Evolutionary conservation across 2,113 vertebrate genomes (phyloP), one percentile per base, ranked within the genome.

Genomic region (Oplegnathus fasciatus): DNA sequence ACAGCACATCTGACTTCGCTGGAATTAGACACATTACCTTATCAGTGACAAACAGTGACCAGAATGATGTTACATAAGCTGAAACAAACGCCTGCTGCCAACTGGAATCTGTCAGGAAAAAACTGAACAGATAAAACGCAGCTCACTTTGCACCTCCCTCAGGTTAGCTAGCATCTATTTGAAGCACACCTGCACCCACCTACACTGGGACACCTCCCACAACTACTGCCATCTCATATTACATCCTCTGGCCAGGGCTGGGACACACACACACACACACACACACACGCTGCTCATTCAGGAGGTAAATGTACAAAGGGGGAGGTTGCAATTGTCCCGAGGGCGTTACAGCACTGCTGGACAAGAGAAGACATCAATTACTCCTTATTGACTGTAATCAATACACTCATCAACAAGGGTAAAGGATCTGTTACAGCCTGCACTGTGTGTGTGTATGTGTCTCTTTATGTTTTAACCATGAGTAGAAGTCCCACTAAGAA

Each of bases 361-460:
- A 80, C 78, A 79, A 48, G 65, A 89, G 48, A 50, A 9, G 58
- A 84, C 78, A 87, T 67, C 40, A 78, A 54, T 91, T 81, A 77
- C 17, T 71, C 32, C 48, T 74, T 83, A 77, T 46, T 86, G 68
- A 89, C 58, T 91, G 86, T 85, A 89, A 87, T 93, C 78, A 90
- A 91, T 86, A 84, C 86, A 61, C 46, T 86, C 68, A 80, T 88
- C 64, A 86, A 74, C 17, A 60, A 17, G 75, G 40, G 18, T 42
- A 46, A 42, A 80, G 30, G 62, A 80, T 85, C 10, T 74, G 26
- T 82, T 70, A 50, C 69, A 55, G 57, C 68, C 44, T 65, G 4
- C 4, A 24, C 4, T 42, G 4, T 78, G n/a, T 30, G 37, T 60
- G 57, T 54, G n/a, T 82, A 3, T 48, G 48, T 44, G 18, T 58